Evolutionary conservation across 2,113 vertebrate species (phyloP).

Genomic region (Indri indri): DNA sequence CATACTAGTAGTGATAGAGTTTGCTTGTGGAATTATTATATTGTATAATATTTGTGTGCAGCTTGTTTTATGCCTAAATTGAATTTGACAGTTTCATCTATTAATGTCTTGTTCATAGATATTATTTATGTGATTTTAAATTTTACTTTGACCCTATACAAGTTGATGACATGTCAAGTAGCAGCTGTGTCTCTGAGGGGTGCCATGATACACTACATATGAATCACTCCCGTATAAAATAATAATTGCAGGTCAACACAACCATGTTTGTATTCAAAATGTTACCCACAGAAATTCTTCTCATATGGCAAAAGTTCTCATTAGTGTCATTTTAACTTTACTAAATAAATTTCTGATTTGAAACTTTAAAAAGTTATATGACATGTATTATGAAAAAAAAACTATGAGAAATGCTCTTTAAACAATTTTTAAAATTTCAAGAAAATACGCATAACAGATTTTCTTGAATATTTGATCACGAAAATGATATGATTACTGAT

Average conservation of each 20-base stretch:
- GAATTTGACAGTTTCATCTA: neutral
- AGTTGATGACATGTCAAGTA: neutral
- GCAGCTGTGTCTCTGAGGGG: neutral
- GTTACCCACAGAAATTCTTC: neutral
- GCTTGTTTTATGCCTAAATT: neutral
- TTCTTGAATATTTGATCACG: neutral
- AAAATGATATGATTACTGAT: neutral
- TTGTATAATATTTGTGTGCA: neutral
- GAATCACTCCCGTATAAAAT: conserved; percentile 7
- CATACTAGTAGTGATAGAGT: neutral
- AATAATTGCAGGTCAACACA: neutral
- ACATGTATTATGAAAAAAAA: neutral
- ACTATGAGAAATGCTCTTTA: neutral
- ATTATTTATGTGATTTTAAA: neutral
- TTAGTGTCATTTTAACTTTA: neutral
- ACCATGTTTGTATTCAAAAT: neutral
- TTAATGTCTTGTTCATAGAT: neutral
- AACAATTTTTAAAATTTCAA: neutral
- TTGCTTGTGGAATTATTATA: neutral
- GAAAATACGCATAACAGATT: neutral
- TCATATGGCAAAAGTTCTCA: neutral
- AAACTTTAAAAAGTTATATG: neutral
- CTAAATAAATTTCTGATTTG: neutral
- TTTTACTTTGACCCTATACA: conserved; percentile 15
- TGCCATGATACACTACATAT: neutral